Percentiles rank a stretch among this genome's conserved stretches.
phyloP scores from a whole-genome alignment of 1,140 invertebrate genomes.

The Macrobrachium rosenbergii region DNA sequence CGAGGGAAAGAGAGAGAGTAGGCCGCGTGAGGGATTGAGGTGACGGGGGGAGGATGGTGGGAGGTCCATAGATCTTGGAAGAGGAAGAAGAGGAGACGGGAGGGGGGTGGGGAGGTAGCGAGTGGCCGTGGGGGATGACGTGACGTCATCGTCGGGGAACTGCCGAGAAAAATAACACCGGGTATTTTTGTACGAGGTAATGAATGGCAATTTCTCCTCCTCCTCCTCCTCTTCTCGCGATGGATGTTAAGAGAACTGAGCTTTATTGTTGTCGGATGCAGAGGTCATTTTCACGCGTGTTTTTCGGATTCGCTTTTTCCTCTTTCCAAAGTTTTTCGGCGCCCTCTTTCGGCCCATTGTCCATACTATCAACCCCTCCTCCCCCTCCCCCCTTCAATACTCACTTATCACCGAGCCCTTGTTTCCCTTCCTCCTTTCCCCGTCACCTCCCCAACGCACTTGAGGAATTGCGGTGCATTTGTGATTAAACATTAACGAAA shows the following conservation, averaged over 20 bases:
- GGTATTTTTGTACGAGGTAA: slow-evolving; percentile 48
- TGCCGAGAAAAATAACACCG: slow-evolving; percentile 41
- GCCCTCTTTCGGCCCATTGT: no score
- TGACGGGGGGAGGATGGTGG: no score
- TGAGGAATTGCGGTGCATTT: slow-evolving; percentile 17
- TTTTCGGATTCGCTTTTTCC: no score
- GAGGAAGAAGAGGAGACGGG: neutral
- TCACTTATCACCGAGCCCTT: neutral
- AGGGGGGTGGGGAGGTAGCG: neutral
- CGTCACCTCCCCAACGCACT: slow-evolving; percentile 11
- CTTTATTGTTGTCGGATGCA: no score
- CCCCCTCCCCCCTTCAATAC: no score
- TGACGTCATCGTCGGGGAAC: slow-evolving; percentile 1
- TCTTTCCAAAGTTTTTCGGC: no score
- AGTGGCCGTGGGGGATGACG: neutral
- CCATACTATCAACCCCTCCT: no score
- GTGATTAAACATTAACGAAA: slow-evolving; percentile 43
- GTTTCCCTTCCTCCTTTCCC: neutral
- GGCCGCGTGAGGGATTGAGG: no score
- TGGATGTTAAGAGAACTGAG: no score
- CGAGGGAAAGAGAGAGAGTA: neutral
- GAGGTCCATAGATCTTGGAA: neutral
- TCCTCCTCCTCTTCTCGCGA: neutral
- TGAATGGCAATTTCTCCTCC: slow-evolving; percentile 35
- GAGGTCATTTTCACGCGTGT: no score